Evolutionary conservation across 2,113 vertebrate genomes (phyloP), one percentile per base, ranked within the genome.

Genomic region (Syngnathus floridae): DNA sequence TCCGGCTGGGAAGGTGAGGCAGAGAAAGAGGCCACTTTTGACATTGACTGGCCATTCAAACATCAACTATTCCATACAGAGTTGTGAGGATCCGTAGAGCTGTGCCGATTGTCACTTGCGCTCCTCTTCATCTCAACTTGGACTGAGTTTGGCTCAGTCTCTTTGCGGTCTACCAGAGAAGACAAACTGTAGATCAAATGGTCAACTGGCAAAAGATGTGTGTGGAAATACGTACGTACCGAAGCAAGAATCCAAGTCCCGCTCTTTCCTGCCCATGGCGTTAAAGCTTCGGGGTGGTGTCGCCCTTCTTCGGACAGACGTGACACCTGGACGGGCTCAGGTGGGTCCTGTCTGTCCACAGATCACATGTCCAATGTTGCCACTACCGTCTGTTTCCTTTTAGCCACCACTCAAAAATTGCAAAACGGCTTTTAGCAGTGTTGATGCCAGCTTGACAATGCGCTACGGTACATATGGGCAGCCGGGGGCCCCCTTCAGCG

Each of bases 51-150:
- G 26, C 26, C 26, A 31, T 31, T 31, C 26, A 3, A 31, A 31
- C 3, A 2, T 31, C 26, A 54, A 37, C 41, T 12, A 10, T 10
- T 60, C 48, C 62, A 0, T 92, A 97, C 95, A 92, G 87, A 92
- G 88, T 80, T 80, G 0, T 12, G 4, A 0, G 3, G 88, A 82
- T 87, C 88, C 90, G 89, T 7, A 14, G 41, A 31, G 22, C 1
- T 35, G 19, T 16, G 13, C 14, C 65, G 90, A 7, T 58, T 58
- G 16, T 46, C 1, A 31, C 43, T 63, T 37, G 46, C 22, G 38
- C 26, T 63, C 1, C 55, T 65, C 65, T 73, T 52, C 43, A 6
- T 2, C 4, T 78, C 48, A 0, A 2, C 13, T 17, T 55, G 43
- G 2, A 37, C 26, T 8, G 54, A 35, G 5, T 69, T 64, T 14